Percentiles rank a stretch among this genome's conserved stretches.
These are phyloP conservation scores for Slavum lentiscoides DNA, from an alignment of 2,888 invertebrate species.

Conservation along the genomic window DNA sequence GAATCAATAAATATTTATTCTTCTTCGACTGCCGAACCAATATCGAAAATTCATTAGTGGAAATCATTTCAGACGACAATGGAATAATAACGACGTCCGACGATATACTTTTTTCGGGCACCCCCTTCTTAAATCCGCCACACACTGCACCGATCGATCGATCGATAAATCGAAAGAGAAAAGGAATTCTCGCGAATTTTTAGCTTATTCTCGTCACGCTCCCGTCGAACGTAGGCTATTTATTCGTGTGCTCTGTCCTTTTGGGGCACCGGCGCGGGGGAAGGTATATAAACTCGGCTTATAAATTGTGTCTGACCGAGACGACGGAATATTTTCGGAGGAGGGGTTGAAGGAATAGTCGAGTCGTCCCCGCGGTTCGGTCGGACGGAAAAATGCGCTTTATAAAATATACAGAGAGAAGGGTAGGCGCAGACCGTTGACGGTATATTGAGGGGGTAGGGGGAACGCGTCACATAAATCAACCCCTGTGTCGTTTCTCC, in stretches of 20 bases:
- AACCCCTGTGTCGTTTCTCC: not conserved
- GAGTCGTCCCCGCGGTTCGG: not conserved
- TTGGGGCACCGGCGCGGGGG: not conserved
- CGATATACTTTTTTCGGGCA: too few relatives aligned
- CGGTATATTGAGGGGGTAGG: not conserved
- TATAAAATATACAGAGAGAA: too few relatives aligned
- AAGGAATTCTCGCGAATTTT: not conserved
- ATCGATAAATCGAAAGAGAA: not conserved
- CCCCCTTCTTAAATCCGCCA: too few relatives aligned
- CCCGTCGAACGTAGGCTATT: constrained; percentile 25
- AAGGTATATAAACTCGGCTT: constrained; percentile 2
- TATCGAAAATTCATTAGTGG: too few relatives aligned
- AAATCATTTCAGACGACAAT: too few relatives aligned
- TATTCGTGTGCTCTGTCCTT: not conserved
- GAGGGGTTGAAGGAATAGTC: not conserved
- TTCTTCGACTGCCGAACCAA: too few relatives aligned
- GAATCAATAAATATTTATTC: too few relatives aligned
- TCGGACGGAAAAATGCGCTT: too few relatives aligned
- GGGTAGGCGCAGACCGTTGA: too few relatives aligned
- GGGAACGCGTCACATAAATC: constrained; percentile 31
- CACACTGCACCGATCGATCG: too few relatives aligned
- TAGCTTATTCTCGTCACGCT: constrained; percentile 9
- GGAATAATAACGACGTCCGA: too few relatives aligned
- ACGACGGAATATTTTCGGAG: not conserved
- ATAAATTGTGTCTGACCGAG: constrained; percentile 22